Percentiles rank a stretch among this genome's conserved stretches.
These are phyloP conservation scores for Lamprotornis superbus DNA, from an alignment of 2,113 vertebrate species.

Conservation along the genomic window DNA sequence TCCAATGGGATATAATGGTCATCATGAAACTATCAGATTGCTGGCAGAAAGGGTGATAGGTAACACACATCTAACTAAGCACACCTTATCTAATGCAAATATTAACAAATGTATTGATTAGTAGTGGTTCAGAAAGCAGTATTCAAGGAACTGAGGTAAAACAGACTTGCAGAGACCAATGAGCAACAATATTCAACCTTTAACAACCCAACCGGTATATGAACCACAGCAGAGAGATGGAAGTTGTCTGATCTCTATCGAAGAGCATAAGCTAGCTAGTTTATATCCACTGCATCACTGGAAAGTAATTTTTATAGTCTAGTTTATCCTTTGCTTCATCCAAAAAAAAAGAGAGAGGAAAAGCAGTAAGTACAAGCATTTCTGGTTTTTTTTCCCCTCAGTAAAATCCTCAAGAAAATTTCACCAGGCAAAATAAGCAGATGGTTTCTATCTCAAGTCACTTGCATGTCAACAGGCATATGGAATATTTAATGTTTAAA, in stretches of 20 bases:
- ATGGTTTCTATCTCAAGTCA: neutral
- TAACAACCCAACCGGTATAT: neutral
- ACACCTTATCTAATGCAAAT: neutral
- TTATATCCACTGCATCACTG: neutral
- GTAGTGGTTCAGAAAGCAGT: neutral
- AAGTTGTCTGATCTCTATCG: neutral
- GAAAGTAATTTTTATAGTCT: neutral
- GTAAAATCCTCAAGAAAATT: neutral
- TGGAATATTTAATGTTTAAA: neutral
- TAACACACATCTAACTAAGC: neutral
- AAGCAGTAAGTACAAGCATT: neutral
- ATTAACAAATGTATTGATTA: neutral
- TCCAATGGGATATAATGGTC: neutral
- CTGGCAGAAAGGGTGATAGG: neutral
- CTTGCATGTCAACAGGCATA: neutral
- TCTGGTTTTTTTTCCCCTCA: neutral
- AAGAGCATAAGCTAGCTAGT: neutral
- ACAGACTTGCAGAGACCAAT: neutral
- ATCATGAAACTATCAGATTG: fast-evolving
- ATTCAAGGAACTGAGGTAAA: neutral
- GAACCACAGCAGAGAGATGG: neutral
- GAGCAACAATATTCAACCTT: neutral
- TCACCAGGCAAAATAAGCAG: neutral
- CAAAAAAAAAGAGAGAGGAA: neutral
- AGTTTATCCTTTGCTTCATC: neutral